Percentiles rank a stretch among this genome's conserved stretches.
Conservation (phyloP, 2,797 vertebrate species). For the Melanotaenia parkinsoni region DNA sequence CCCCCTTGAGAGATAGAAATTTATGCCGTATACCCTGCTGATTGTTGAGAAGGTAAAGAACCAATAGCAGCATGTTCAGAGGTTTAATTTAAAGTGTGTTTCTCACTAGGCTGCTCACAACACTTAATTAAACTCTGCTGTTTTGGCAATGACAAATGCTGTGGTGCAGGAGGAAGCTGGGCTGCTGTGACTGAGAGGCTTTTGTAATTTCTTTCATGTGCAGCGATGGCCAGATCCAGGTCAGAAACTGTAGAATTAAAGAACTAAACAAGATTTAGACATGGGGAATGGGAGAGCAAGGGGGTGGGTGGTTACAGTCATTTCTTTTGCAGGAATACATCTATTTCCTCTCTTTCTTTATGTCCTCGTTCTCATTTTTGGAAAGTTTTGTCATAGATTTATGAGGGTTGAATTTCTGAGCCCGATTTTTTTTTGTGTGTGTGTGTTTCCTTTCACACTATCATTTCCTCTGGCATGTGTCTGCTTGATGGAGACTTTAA, state of each 20-base stretch:
- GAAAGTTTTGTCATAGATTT: conserved; percentile 84
- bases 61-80: conserved; percentile 95
- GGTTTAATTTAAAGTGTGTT: conserved; percentile 99
- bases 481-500: conserved; percentile 70
- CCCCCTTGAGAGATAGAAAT: conserved; percentile 91
- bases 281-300: conserved; percentile 72
- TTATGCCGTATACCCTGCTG: conserved; percentile 93
- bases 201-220: conserved; percentile 95
- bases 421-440: conserved; percentile 52
- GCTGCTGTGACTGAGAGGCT: conserved; percentile 91
- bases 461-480: conserved; percentile 68
- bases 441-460: conserved; percentile 58
- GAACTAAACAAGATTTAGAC: conserved; percentile 86
- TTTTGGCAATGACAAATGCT: conserved; percentile 99
- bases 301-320: conserved; percentile 80
- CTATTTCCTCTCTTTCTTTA: conserved; percentile 56
- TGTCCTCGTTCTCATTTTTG: conserved; percentile 77
- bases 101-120: conserved; percentile 99
- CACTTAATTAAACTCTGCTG: conserved; percentile 99
- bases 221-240: conserved; percentile 89
- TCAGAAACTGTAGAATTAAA: conserved; percentile 89
- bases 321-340: conserved; percentile 79
- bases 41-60: conserved; percentile 97
- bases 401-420: conserved; percentile 72
- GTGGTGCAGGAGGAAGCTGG: conserved; percentile 89